Evolutionary conservation across 2,113 vertebrate genomes (phyloP).

Genomic region (Falcunculus frontatus): DNA sequence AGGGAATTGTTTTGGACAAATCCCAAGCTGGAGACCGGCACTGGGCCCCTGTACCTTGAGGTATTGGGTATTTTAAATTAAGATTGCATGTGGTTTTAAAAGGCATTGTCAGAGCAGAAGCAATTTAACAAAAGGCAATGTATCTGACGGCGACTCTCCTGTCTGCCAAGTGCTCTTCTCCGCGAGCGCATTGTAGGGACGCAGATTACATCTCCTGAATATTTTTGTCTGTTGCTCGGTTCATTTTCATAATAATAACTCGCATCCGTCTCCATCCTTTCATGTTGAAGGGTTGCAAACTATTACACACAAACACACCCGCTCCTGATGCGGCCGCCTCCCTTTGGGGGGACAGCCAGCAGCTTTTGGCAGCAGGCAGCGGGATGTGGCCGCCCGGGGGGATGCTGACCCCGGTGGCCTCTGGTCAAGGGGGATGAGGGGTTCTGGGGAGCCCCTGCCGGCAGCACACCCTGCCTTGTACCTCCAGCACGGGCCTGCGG

Average conservation of each 20-base stretch:
- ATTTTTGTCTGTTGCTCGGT: constrained; percentile 51
- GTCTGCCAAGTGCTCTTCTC: constrained; percentile 58
- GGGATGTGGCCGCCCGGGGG: fast-evolving
- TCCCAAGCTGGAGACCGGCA: not conserved
- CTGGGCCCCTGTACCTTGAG: not conserved
- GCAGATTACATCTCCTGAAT: constrained; percentile 56
- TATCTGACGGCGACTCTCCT: constrained; percentile 49
- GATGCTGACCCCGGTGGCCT: not conserved
- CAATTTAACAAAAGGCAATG: constrained; percentile 54
- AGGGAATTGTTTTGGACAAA: constrained; percentile 13
- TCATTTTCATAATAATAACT: constrained; percentile 65
- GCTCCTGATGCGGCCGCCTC: not conserved
- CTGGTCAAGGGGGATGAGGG: fast-evolving
- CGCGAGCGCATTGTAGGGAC: not conserved
- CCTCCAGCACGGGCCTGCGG: fast-evolving
- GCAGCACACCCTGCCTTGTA: fast-evolving
- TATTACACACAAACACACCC: constrained; percentile 3
- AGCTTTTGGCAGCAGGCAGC: fast-evolving
- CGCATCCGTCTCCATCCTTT: constrained; percentile 35
- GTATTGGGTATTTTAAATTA: constrained; percentile 39
- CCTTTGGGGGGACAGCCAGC: not conserved
- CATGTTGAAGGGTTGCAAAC: constrained; percentile 46
- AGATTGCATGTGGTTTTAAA: constrained; percentile 45
- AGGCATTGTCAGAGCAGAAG: constrained; percentile 41
- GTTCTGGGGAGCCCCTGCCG: not conserved